A percentile compares a stretch with the other conserved stretches of the same genome.
Conservation (phyloP, 2,113 vertebrate genomes). For the Chroicocephalus ridibundus region DNA sequence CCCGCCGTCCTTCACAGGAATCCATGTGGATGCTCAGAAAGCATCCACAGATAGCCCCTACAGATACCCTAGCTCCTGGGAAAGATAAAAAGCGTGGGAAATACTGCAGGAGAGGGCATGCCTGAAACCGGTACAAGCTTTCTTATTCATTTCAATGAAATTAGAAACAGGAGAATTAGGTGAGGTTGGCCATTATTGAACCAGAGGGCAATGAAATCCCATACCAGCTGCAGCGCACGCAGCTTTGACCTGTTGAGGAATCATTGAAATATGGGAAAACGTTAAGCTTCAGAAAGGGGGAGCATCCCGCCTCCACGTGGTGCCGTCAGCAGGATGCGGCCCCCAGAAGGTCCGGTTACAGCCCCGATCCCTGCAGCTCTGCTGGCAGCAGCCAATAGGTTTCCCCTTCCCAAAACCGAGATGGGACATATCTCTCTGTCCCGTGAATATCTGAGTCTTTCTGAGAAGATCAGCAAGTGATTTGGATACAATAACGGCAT, state of each 20-base stretch:
- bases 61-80: not conserved
- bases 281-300: not conserved
- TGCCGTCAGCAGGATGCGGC: not conserved
- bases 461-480: not conserved
- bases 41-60: not conserved
- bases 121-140: not conserved
- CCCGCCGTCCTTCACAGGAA: not conserved
- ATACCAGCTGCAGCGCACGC: too few relatives aligned
- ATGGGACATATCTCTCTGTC: not conserved
- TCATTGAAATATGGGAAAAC: not conserved
- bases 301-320: not conserved
- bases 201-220: not conserved
- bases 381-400: not conserved
- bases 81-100: not conserved
- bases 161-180: not conserved
- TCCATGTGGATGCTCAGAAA: not conserved
- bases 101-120: not conserved
- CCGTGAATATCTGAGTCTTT: accelerated
- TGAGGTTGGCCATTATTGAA: not conserved
- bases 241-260: not conserved
- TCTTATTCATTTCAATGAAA: not conserved
- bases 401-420: not conserved
- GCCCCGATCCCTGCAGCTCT: accelerated
- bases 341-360: not conserved
- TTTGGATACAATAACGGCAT: too few relatives aligned